Conservation (phyloP, 2,797 vertebrate genomes). For the Enteromius viviparus region DNA sequence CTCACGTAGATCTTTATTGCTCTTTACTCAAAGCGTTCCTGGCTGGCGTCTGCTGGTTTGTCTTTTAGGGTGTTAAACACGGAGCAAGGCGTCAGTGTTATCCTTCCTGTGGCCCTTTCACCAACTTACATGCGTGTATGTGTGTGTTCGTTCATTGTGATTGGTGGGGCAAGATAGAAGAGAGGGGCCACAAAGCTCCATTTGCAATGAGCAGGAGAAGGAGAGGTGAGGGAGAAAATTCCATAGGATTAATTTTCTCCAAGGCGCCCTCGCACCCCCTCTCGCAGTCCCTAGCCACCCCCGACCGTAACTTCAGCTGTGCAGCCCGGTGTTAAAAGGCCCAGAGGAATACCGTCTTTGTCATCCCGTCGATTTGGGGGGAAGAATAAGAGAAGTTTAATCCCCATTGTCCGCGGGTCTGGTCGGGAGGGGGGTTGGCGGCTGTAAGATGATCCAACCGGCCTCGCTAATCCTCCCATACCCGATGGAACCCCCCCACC, state of each 20-base stretch:
- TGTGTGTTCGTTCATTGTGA: conserved; percentile 65
- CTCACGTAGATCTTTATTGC: conserved; percentile 71
- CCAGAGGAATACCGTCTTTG: conserved; percentile 88
- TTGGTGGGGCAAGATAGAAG: conserved; percentile 66
- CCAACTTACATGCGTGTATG: conserved; percentile 69
- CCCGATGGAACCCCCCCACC: conserved; percentile 83
- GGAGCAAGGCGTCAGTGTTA: conserved; percentile 71
- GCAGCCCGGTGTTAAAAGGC: conserved; percentile 84
- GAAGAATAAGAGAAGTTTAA: conserved; percentile 89
- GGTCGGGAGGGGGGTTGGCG: conserved; percentile 72
- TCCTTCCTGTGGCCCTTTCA: conserved; percentile 63
- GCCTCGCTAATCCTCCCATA: conserved; percentile 98
- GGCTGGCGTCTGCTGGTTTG: conserved; percentile 36
- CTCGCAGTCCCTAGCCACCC: conserved; percentile 62
- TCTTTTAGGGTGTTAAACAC: conserved; percentile 65
- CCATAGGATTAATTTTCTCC: conserved; percentile 85
- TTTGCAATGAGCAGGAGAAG: conserved; percentile 76
- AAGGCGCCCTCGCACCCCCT: conserved; percentile 69
- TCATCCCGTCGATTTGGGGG: conserved; percentile 82
- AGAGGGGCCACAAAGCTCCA: conserved; percentile 79
- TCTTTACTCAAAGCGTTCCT: conserved; percentile 36
- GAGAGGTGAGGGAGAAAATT: conserved; percentile 76
- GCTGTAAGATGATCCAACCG: conserved; percentile 98
- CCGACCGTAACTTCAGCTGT: conserved; percentile 82
- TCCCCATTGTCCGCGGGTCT: conserved; percentile 84